Evolutionary conservation across 1,140 invertebrate species (phyloP).

Genomic region (Oncopodura yosiiana): DNA sequence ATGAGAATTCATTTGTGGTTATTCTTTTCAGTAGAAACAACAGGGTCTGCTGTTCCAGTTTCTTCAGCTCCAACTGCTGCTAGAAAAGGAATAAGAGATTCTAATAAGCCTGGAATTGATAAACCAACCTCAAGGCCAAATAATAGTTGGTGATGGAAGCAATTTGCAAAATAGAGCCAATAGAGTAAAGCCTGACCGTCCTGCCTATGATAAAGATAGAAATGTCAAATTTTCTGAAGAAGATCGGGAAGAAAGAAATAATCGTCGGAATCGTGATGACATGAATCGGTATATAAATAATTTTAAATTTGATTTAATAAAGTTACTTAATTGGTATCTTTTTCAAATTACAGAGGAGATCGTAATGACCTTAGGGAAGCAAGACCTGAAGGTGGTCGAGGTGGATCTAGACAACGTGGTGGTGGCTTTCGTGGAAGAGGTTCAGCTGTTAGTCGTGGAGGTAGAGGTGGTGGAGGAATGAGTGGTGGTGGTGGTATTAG

Average conservation of each 20-base stretch:
- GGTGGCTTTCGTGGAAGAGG: slow-evolving; percentile 34
- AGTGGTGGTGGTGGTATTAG: slow-evolving; percentile 40
- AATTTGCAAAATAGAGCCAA: slow-evolving; percentile 33
- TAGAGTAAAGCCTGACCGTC: slow-evolving; percentile 36
- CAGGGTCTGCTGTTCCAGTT: slow-evolving; percentile 8
- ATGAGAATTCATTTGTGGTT: too few species aligned
- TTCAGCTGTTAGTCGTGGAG: slow-evolving; percentile 37
- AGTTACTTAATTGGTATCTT: slow-evolving; percentile 6
- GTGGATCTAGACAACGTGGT: slow-evolving; percentile 35
- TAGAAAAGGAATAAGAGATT: slow-evolving; percentile 32
- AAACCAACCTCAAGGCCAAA: not conserved
- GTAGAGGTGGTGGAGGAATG: slow-evolving; percentile 42
- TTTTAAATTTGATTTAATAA: not conserved
- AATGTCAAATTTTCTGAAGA: slow-evolving; percentile 48
- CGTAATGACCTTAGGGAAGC: slow-evolving; percentile 33
- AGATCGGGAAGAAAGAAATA: slow-evolving; percentile 60
- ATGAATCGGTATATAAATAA: slow-evolving; percentile 37
- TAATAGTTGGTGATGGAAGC: not conserved
- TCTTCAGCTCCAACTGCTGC: not conserved
- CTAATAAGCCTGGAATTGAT: slow-evolving; percentile 25
- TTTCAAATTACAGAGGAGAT: slow-evolving; percentile 10
- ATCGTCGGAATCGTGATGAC: slow-evolving; percentile 61
- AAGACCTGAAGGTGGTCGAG: slow-evolving; percentile 34
- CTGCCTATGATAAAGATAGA: slow-evolving; percentile 37
- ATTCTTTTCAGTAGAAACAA: slow-evolving; percentile 12